phyloP scores from a whole-genome alignment of 1,140 invertebrate genomes.

The Ephestia elutella region DNA sequence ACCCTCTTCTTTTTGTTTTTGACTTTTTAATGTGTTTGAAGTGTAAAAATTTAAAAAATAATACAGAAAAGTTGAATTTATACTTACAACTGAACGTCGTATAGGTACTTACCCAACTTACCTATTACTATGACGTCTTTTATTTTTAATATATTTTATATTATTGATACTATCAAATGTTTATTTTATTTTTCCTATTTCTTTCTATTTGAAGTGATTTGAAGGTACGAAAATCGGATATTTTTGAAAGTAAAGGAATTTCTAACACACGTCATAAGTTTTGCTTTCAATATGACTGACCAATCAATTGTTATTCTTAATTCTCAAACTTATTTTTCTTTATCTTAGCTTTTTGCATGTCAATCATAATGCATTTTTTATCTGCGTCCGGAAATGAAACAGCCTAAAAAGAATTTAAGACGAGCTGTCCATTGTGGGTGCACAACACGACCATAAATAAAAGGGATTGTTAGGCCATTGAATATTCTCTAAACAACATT shows the following conservation, averaged over 20 bases:
- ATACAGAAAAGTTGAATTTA: too few species aligned
- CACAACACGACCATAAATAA: slow-evolving; percentile 64
- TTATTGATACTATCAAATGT: too few species aligned
- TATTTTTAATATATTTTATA: too few species aligned
- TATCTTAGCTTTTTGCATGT: too few species aligned
- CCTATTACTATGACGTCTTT: too few species aligned
- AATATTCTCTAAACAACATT: slow-evolving; percentile 68
- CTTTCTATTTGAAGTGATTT: too few species aligned
- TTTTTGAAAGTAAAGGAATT: too few species aligned
- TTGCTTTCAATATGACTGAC: not conserved
- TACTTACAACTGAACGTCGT: too few species aligned
- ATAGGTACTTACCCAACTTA: too few species aligned
- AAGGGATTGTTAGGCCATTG: slow-evolving; percentile 54
- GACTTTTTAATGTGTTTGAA: not conserved
- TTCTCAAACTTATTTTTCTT: not conserved
- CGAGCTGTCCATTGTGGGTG: slow-evolving; percentile 43
- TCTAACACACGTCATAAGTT: not conserved
- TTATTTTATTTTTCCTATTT: too few species aligned
- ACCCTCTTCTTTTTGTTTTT: not conserved
- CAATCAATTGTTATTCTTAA: not conserved
- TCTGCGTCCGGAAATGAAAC: slow-evolving; percentile 58
- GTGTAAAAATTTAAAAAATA: not conserved
- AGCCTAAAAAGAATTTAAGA: slow-evolving; percentile 47
- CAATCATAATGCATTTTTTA: slow-evolving; percentile 14
- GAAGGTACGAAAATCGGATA: too few species aligned